Evolutionary conservation across 2,888 invertebrate species (phyloP), one percentile per base, ranked within the genome.

Genomic region (Brachypterus glaber): DNA sequence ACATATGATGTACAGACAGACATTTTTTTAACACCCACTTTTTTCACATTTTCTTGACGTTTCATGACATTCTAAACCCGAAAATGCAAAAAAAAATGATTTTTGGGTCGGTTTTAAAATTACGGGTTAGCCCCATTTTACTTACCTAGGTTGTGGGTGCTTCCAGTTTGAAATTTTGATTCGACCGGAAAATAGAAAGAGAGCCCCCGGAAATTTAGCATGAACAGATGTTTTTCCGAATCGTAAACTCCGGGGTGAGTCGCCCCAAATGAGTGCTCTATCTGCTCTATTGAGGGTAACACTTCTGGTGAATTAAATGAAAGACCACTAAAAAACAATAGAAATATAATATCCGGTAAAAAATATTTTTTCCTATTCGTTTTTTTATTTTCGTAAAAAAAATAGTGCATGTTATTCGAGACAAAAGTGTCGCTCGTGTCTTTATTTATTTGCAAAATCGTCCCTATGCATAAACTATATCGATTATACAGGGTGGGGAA

Each of bases 231-330:
- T 53, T 91, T 86, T 62, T 91, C 89, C 41, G 90, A 82, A 71
- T 97, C 96, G 66, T 95, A 97, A 33, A 93, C 89, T 53, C 96
- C 97, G 17, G 97, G 97, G 69, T 95, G 93, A 18, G 98, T 98
- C 43, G 97, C 96, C 48, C 97, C 97, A 71, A 98, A 98, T 37
- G 92, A 93, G 70, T 95, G 91, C 68, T 97, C 97, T 51, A 98
- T 93, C 68, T 95, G 93, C 69, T 96, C 92, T 57, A 97, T 90
- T 45, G 95, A 92, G 47, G 97, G 96, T 66, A 87, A 76, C 44
- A 95, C 86, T 70, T 92, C 90, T 8, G 93, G 91, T 17, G 92
- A 88, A 68, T 90, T 87, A 67, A 91, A 92, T 47, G 81, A 76
- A 64, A 86, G 74, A 42, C 86, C 83, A 63, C 88, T 84, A 63